phyloP scores from a whole-genome alignment of 2,113 vertebrate genomes.

The Nymphicus hollandicus region DNA sequence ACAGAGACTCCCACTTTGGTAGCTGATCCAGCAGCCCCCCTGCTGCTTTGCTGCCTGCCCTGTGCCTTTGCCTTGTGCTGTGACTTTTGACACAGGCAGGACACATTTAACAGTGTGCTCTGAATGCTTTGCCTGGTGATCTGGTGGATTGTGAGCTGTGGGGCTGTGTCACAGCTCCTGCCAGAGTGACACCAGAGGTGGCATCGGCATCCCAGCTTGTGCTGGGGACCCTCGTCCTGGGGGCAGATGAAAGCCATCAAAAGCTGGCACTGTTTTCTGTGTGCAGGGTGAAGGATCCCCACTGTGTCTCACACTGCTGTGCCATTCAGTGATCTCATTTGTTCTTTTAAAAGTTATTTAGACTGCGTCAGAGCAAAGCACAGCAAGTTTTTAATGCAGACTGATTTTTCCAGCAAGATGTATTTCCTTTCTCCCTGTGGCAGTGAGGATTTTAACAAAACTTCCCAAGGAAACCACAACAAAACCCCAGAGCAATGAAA shows the following conservation, averaged over 20 bases:
- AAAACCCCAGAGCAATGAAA: not conserved
- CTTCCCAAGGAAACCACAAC: not conserved
- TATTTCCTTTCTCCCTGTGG: not conserved
- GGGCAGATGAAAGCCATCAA: not conserved
- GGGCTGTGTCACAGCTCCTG: not conserved
- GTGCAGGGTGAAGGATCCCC: not conserved
- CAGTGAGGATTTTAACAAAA: not conserved
- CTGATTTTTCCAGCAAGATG: not conserved
- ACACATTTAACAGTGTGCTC: slow-evolving; percentile 68
- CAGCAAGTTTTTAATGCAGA: not conserved
- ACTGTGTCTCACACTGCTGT: accelerated
- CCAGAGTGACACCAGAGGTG: not conserved
- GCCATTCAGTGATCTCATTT: not conserved
- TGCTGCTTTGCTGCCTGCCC: not conserved
- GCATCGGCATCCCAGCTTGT: accelerated
- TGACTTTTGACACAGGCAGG: slow-evolving; percentile 70
- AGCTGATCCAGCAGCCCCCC: not conserved
- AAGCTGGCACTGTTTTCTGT: accelerated
- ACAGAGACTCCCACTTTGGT: accelerated
- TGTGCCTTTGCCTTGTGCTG: slow-evolving; percentile 49
- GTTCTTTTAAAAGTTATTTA: not conserved
- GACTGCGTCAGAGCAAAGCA: not conserved
- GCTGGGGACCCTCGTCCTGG: not conserved
- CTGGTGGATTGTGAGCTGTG: not conserved
- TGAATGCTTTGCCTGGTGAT: not conserved